Conservation (phyloP, 1,140 invertebrate species). For the Drosophila repletoides region DNA sequence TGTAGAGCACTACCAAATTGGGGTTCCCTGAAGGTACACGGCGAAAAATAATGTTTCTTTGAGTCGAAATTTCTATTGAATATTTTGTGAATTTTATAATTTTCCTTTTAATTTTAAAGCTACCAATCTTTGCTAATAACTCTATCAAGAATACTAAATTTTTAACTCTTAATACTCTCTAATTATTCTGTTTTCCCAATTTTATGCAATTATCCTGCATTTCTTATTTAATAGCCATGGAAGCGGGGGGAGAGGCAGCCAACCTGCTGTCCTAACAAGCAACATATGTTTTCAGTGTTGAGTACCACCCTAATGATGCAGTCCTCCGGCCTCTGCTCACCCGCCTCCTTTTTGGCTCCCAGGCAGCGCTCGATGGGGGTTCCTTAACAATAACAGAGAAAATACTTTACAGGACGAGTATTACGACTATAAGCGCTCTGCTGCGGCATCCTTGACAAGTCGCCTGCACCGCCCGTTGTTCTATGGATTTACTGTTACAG, state of each 20-base stretch:
- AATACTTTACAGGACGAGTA: constrained; percentile 53
- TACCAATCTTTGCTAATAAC: too few species aligned
- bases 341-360: too few species aligned
- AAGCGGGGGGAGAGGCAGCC: background rate
- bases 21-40: too few species aligned
- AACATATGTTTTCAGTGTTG: constrained; percentile 22
- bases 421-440: constrained; percentile 36
- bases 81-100: too few species aligned
- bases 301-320: constrained; percentile 15
- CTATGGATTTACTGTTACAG: constrained; percentile 14
- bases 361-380: too few species aligned
- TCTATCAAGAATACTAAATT: too few species aligned
- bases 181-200: background rate
- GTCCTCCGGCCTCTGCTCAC: background rate
- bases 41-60: too few species aligned
- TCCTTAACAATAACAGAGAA: constrained; percentile 30
- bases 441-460: constrained; percentile 50
- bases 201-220: background rate
- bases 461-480: background rate
- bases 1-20: too few species aligned
- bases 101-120: too few species aligned
- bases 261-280: constrained; percentile 20
- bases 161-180: too few species aligned
- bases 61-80: too few species aligned
- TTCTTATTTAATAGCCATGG: constrained; percentile 6